These are phyloP conservation scores for Silurus asotus DNA, from an alignment of 2,113 vertebrate species.

Conservation along the genomic window DNA sequence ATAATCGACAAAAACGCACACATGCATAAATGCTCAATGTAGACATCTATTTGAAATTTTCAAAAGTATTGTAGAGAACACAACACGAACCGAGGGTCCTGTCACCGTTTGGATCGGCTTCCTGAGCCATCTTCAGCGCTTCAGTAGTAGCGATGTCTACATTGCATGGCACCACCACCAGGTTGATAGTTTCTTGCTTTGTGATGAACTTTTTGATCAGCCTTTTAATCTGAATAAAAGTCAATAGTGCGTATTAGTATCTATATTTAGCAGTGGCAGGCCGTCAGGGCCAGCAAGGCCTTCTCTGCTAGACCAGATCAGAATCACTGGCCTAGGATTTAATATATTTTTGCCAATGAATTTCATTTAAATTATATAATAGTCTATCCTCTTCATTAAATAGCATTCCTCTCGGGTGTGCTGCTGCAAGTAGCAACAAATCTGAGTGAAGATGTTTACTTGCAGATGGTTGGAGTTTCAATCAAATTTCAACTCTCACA, in stretches of 20 bases:
- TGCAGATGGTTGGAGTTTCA: too few relatives aligned
- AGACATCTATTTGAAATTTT: not conserved
- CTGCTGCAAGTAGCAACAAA: too few relatives aligned
- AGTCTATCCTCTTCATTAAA: too few relatives aligned
- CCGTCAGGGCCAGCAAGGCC: too few relatives aligned
- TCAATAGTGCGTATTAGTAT: not conserved
- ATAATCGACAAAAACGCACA: not conserved
- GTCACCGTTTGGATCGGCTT: slow-evolving; percentile 82
- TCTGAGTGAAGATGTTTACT: too few relatives aligned
- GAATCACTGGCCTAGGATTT: too few relatives aligned
- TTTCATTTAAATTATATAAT: too few relatives aligned
- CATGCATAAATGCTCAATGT: not conserved
- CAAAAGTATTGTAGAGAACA: not conserved
- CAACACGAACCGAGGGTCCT: slow-evolving; percentile 82
- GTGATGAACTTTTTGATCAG: slow-evolving; percentile 80
- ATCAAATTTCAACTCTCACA: too few relatives aligned
- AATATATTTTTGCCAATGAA: too few relatives aligned
- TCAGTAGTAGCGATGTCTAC: slow-evolving; percentile 92
- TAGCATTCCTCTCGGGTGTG: too few relatives aligned
- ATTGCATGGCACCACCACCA: slow-evolving; percentile 86
- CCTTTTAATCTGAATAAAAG: slow-evolving; percentile 74
- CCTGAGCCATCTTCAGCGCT: slow-evolving; percentile 86
- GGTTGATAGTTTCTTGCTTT: slow-evolving; percentile 82
- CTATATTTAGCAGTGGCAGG: too few relatives aligned
- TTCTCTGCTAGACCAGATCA: too few relatives aligned